A percentile compares a stretch with the other conserved stretches of the same genome.
These are phyloP conservation scores for Menura novaehollandiae DNA, from an alignment of 2,113 vertebrate genomes.

Conservation along the genomic window DNA sequence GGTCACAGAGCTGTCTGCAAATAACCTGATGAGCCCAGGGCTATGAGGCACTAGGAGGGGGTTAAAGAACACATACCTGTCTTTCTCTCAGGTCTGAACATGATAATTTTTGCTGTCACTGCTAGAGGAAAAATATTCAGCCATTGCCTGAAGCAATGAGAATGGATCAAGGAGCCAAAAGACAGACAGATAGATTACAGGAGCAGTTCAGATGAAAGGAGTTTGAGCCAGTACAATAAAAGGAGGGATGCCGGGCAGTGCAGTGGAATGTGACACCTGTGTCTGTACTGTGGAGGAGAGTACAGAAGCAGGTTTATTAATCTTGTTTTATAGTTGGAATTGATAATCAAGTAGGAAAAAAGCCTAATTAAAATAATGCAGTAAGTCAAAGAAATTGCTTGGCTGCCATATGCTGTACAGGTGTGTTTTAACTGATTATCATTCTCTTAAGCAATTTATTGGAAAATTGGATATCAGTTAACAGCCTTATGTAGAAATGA, in stretches of 20 bases:
- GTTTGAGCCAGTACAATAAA: neutral
- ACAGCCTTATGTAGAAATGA: constrained; percentile 12
- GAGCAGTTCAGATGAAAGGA: neutral
- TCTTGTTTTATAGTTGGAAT: neutral
- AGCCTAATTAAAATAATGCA: constrained; percentile 51
- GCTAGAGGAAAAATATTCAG: neutral
- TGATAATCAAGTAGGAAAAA: neutral
- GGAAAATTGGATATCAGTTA: constrained; percentile 58
- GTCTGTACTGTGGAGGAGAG: neutral
- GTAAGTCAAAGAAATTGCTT: constrained; percentile 18
- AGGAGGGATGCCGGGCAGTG: neutral
- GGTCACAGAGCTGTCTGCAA: neutral
- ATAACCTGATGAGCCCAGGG: neutral
- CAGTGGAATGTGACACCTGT: neutral
- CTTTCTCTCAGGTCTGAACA: neutral
- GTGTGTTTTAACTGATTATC: constrained; percentile 45
- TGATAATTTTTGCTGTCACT: neutral
- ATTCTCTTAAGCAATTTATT: constrained; percentile 46
- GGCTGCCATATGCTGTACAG: constrained; percentile 54
- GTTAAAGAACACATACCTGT: neutral
- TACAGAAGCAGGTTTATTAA: neutral
- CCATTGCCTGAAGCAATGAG: neutral
- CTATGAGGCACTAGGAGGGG: neutral
- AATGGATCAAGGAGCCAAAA: neutral
- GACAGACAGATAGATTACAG: neutral